These are phyloP conservation scores for Ephydatia muelleri DNA, from an alignment of 37 sponge, comb jelly and placozoan species.

Conservation along the genomic window DNA sequence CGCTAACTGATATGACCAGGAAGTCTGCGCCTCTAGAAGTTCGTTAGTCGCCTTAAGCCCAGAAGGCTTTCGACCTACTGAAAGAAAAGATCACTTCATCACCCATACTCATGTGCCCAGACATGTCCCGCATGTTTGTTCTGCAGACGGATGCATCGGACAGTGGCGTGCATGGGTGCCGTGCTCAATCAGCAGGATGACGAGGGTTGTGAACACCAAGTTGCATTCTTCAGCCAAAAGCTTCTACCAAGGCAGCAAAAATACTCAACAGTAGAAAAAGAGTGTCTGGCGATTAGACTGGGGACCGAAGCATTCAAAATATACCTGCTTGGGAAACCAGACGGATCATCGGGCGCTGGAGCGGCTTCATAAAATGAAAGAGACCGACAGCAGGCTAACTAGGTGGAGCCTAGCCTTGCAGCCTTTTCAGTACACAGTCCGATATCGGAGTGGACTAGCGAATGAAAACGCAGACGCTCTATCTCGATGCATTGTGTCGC, in stretches of 20 bases:
- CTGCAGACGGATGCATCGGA: conserved; percentile 51
- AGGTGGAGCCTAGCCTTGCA: conserved; percentile 14
- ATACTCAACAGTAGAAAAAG: no score
- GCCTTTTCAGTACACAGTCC: conserved; percentile 8
- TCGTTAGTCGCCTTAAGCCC: conserved; percentile 19
- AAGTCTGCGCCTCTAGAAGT: conserved; percentile 12
- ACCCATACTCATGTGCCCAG: conserved; percentile 25
- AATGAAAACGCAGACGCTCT: no score
- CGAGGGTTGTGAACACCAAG: conserved; percentile 29
- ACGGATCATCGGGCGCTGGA: conserved; percentile 28
- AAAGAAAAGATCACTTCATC: conserved; percentile 4
- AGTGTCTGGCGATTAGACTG: conserved; percentile 36
- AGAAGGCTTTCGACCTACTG: conserved; percentile 12
- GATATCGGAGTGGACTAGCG: no score
- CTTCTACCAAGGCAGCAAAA: conserved; percentile 31
- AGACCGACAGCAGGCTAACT: conserved; percentile 7
- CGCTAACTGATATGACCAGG: conserved; percentile 32
- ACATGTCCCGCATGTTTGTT: conserved; percentile 14
- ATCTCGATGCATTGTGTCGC: no score
- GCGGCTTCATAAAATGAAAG: conserved; percentile 27
- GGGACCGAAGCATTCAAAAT: conserved; percentile 19
- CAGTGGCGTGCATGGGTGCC: conserved; percentile 35
- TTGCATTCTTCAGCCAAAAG: conserved; percentile 44
- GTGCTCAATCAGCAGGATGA: conserved; percentile 33
- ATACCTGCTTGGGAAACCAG: conserved; percentile 35